Evolutionary conservation across 2,797 vertebrate species (phyloP).

Genomic region (Sebastiscus tertius): DNA sequence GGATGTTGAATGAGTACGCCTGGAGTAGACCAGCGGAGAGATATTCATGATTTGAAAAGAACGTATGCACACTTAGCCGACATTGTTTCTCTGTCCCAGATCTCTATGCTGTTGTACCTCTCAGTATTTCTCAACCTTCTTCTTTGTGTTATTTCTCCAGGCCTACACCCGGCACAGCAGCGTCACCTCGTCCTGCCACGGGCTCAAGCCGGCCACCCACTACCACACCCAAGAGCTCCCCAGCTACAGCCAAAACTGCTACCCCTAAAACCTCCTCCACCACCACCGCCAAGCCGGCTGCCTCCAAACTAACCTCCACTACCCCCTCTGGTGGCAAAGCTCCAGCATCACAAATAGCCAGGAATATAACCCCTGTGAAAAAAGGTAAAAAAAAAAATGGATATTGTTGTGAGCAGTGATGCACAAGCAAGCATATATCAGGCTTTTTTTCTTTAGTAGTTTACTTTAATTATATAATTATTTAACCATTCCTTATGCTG

Average conservation of each 20-base stretch:
- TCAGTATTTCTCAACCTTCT: neutral
- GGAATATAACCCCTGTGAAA: slow-evolving; percentile 74
- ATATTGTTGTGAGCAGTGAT: neutral
- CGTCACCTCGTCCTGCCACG: slow-evolving; percentile 66
- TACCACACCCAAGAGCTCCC: slow-evolving; percentile 64
- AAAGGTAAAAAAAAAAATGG: slow-evolving; percentile 73
- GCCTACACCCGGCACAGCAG: slow-evolving; percentile 51
- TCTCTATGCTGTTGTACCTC: neutral
- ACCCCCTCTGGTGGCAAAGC: slow-evolving; percentile 78
- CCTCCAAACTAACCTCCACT: slow-evolving; percentile 69
- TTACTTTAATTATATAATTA: neutral
- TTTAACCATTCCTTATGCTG: slow-evolving; percentile 3
- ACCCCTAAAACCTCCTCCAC: slow-evolving; percentile 68
- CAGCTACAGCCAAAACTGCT: slow-evolving; percentile 72
- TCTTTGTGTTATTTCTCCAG: slow-evolving; percentile 53
- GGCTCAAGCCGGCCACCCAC: slow-evolving; percentile 59
- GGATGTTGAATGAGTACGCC: neutral
- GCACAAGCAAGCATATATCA: neutral
- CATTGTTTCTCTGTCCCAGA: neutral
- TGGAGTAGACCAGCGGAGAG: neutral
- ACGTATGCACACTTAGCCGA: neutral
- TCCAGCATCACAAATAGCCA: slow-evolving; percentile 68
- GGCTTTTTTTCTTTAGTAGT: neutral
- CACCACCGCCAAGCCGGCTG: slow-evolving; percentile 58
- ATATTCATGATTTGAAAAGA: neutral